These are phyloP conservation scores for Pan paniscus DNA, from an alignment of 2,113 vertebrate genomes.

Conservation along the genomic window DNA sequence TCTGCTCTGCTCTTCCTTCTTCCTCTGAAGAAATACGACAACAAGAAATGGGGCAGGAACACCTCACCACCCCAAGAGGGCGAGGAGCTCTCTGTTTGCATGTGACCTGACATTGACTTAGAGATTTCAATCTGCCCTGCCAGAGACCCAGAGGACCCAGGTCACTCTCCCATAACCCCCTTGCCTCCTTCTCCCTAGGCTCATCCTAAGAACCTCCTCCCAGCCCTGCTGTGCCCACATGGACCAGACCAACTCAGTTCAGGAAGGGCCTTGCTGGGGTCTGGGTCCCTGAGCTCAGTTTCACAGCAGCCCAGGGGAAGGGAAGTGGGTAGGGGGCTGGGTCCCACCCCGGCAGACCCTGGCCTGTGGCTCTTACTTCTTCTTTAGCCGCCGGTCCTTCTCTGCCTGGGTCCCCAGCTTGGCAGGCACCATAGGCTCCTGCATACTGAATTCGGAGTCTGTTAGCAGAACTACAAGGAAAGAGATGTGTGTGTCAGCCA, in stretches of 20 bases:
- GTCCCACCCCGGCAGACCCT: not conserved
- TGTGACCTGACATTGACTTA: not conserved
- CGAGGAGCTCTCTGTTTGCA: not conserved
- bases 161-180: not conserved
- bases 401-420: constrained; percentile 97
- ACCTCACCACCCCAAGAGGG: not conserved
- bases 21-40: not conserved
- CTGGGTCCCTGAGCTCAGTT: constrained; percentile 2
- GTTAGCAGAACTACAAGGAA: constrained; percentile 80
- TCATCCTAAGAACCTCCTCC: not conserved
- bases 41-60: not conserved
- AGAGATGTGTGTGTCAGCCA: not conserved
- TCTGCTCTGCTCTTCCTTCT: not conserved
- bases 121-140: not conserved
- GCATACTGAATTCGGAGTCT: constrained; percentile 92
- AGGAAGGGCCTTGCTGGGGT: not conserved
- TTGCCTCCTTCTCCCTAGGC: not conserved
- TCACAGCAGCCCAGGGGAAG: not conserved
- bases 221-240: not conserved
- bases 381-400: constrained; percentile 94
- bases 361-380: constrained; percentile 88
- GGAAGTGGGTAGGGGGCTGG: not conserved
- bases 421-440: constrained; percentile 93
- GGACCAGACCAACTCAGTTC: not conserved
- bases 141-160: not conserved